Evolutionary conservation across 2,888 invertebrate species (phyloP), one percentile per base, ranked within the genome.

Genomic region (Stictocephala bisonia): DNA sequence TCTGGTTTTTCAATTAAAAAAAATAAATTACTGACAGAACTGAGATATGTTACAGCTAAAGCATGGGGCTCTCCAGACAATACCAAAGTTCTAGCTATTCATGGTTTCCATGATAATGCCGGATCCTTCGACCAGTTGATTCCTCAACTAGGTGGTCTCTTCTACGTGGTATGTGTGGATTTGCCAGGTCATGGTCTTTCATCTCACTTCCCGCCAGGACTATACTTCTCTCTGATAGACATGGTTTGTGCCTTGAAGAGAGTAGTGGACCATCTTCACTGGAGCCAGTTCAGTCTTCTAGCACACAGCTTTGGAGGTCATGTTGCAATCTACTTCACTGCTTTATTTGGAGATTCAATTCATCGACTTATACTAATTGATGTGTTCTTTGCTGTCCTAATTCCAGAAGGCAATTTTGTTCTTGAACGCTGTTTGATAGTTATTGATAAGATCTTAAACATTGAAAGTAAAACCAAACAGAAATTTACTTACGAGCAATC

Each of bases 251-350:
- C 79, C 4, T 6, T 82, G 1, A 76, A 78, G 70, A 77, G 82
- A 75, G 77, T 84, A 9, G 76, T 82, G 0, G 77, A 81, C 22
- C 78, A 82, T 72, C 79, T 83, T 9, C 77, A 80, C 18, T 84
- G 84, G 84, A 75, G 79, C 3, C 79, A 78, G 51, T 82, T 82
- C 56, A 77, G 76, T 4, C 78, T 79, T 48, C 70, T 84, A 18
- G 82, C 82, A 1, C 83, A 83, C 73, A 81, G 81, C 74, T 74
- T 85, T 80, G 86, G 86, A 24, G 85, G 84, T 13, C 82, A 79
- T n/a, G 60, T 82, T n/a, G 78, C 80, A 13, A 31, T 76, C 0
- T 78, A 77, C 35, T 78, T 77, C 56, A 60, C 78, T n/a, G 72
- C 76, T 0, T 53, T 80, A 6, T 80, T 78, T 67, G 80, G 79